These are phyloP conservation scores for Keiferia lycopersicella DNA, from an alignment of 2,888 invertebrate species.

Conservation along the genomic window DNA sequence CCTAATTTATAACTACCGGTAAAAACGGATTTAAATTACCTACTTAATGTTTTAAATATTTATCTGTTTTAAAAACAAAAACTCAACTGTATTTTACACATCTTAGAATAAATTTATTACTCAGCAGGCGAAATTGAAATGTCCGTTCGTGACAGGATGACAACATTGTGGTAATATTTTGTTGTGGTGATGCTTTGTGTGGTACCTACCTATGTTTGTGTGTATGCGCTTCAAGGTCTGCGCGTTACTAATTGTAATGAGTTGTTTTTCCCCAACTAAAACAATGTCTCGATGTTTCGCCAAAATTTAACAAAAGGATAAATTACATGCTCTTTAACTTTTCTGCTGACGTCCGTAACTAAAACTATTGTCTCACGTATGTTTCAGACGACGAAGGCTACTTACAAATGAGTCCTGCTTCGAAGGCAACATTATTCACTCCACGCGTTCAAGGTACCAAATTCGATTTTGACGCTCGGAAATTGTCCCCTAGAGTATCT, in stretches of 20 bases:
- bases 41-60: no score
- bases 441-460: constrained; percentile 70
- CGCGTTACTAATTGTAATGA: constrained; percentile 18
- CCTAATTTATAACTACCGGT: no score
- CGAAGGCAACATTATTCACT: constrained; percentile 76
- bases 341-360: constrained; percentile 19
- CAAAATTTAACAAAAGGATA: background rate
- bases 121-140: constrained; percentile 62
- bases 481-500: constrained; percentile 51
- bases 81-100: background rate
- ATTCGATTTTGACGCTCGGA: constrained; percentile 77
- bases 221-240: constrained; percentile 17
- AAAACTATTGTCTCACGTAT: constrained; percentile 23
- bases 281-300: constrained; percentile 15
- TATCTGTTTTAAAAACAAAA: no score
- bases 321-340: constrained; percentile 13
- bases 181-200: constrained; percentile 23
- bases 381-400: constrained; percentile 80
- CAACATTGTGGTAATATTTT: constrained; percentile 17
- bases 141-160: constrained; percentile 51
- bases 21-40: no score
- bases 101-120: constrained; percentile 27
- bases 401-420: constrained; percentile 82
- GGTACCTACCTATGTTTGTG: constrained; percentile 17
- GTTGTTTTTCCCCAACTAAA: constrained; percentile 11